Percentiles rank a stretch among this genome's conserved stretches.
Evolutionary conservation across 1,140 invertebrate genomes (phyloP).

Genomic region (Theocolax elegans): DNA sequence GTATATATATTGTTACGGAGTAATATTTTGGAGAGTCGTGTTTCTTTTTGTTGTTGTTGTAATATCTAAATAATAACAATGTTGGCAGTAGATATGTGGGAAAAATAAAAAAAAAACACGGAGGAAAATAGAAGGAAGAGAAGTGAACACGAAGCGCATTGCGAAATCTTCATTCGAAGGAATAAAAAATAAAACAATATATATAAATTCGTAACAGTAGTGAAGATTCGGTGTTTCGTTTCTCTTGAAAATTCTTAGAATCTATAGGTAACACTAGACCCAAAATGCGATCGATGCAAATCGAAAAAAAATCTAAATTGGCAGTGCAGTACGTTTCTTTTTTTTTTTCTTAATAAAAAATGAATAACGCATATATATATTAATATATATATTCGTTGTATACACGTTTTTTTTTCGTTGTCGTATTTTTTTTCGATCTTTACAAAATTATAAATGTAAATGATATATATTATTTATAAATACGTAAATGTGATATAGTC

Average conservation of each 20-base stretch:
- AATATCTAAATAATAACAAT: constrained; percentile 35
- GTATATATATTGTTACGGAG: no score
- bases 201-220: constrained; percentile 10
- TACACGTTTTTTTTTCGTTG: not conserved
- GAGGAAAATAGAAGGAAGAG: constrained; percentile 12
- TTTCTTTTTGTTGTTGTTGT: no score
- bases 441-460: no score
- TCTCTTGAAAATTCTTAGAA: constrained; percentile 19
- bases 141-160: constrained; percentile 9
- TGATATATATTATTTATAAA: no score
- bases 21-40: no score
- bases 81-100: constrained; percentile 16
- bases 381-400: constrained; percentile 1
- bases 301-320: constrained; percentile 19
- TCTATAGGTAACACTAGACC: constrained; percentile 37
- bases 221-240: not conserved
- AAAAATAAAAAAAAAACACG: no score
- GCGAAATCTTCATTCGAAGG: not conserved
- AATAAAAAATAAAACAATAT: constrained; percentile 1
- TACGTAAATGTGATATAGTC: no score
- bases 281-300: constrained; percentile 32
- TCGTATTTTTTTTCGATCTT: no score
- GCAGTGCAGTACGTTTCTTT: not conserved
- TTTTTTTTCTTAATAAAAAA: not conserved
- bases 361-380: no score